These are phyloP conservation scores for Rhynchopsitta pachyrhyncha DNA, from an alignment of 2,113 vertebrate genomes.

Conservation along the genomic window DNA sequence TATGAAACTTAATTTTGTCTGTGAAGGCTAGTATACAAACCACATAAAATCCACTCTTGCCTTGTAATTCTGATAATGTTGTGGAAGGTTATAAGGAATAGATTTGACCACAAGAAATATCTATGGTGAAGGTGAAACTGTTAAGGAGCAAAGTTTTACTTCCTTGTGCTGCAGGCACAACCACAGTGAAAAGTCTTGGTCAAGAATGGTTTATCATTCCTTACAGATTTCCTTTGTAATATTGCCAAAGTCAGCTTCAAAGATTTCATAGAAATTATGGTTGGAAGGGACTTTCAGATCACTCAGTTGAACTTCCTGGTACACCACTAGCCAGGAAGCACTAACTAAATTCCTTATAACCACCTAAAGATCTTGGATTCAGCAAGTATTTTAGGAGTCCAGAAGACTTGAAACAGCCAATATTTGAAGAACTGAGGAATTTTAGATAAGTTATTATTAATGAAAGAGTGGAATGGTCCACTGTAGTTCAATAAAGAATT, in stretches of 20 bases:
- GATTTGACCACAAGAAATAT: background rate
- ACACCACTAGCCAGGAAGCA: slow-evolving; percentile 7
- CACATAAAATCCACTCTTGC: background rate
- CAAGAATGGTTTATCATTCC: background rate
- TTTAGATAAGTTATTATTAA: background rate
- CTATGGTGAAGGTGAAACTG: background rate
- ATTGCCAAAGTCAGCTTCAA: slow-evolving; percentile 41
- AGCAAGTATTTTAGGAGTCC: background rate
- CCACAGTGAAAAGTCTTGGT: background rate
- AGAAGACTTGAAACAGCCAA: background rate
- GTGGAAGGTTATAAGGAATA: background rate
- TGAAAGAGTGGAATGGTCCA: background rate
- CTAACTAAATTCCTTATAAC: slow-evolving; percentile 6
- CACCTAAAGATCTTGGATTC: background rate
- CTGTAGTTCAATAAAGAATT: background rate
- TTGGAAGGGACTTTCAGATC: background rate
- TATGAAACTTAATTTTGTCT: background rate
- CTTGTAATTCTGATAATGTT: background rate
- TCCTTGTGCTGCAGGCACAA: background rate
- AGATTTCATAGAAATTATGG: slow-evolving; percentile 38
- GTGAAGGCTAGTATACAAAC: background rate
- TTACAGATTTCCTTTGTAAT: slow-evolving; percentile 27
- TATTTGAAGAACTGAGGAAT: background rate
- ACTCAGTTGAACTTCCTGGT: background rate
- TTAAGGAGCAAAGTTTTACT: background rate